Percentiles rank a stretch among this genome's conserved stretches.
These are phyloP conservation scores for Mayetiola destructor DNA, from an alignment of 2,888 invertebrate species.

Conservation along the genomic window DNA sequence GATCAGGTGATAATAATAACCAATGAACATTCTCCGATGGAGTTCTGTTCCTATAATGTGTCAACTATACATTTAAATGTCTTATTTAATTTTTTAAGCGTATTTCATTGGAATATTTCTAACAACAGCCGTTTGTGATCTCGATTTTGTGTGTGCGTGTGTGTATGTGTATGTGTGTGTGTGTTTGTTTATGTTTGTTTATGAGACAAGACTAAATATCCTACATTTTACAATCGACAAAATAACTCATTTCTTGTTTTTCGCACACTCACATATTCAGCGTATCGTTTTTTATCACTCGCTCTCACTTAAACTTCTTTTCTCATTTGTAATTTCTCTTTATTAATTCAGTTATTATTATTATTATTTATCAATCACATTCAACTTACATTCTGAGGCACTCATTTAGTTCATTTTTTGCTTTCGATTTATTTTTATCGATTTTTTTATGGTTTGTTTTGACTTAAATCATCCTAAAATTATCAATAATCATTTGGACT, in stretches of 20 bases:
- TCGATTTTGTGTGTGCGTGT: constrained; percentile 12
- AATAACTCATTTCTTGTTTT: background rate
- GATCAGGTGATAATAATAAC: no score
- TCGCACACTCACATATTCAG: background rate
- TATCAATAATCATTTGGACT: no score
- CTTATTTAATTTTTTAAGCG: constrained; percentile 8
- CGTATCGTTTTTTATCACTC: background rate
- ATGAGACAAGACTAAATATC: background rate
- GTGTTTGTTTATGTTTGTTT: background rate
- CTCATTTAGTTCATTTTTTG: constrained; percentile 5
- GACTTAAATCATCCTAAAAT: no score
- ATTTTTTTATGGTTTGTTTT: no score
- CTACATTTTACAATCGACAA: background rate
- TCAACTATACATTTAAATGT: no score
- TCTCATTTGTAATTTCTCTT: background rate
- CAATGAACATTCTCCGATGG: no score
- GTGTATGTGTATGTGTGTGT: background rate
- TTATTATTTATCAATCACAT: constrained; percentile 1
- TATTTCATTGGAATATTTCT: constrained; percentile 13
- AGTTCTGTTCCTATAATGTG: no score
- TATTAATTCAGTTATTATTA: background rate
- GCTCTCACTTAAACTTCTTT: background rate
- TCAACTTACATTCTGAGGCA: constrained; percentile 13
- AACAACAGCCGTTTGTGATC: constrained; percentile 14
- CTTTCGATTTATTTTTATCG: no score